Evolutionary conservation across 2,888 invertebrate species (phyloP), one percentile per base, ranked within the genome.

Genomic region (Coleophora deauratella): DNA sequence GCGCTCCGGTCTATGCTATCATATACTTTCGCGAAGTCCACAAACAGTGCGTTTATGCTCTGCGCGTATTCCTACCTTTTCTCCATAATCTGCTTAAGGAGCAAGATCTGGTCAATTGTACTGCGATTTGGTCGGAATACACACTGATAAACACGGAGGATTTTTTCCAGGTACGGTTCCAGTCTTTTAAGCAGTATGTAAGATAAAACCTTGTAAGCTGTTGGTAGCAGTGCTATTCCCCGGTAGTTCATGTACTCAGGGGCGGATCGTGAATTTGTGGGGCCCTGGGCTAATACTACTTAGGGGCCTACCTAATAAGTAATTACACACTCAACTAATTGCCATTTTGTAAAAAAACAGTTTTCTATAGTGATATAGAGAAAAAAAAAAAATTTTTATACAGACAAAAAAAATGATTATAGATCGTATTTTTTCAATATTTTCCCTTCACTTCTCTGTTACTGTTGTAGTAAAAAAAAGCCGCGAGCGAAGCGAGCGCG

Each of bases 1-100:
- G 31, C 31, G 9, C n/a, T n/a, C 9, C n/a, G 9, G 8, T 40
- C 27, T 13, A 42, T 34, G 27, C 37, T 45, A n/a, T 45, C 39
- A 12, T 45, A 45, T 2, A 40, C 42, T 15, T 39, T 37, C 0
- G 28, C 36, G 14, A 47, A 50, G n/a, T 47, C 44, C 33, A 40
- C 3, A n/a, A 31, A 31, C n/a, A 31, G 21, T 35, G 33, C 9
- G 15, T 45, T 41, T 3, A 44, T 40, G 21, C 21, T 21, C 21
- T 47, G 45, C 1, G 35, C 47, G 30, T 43, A 49, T 14, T 50
- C 49, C 46, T 44, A 50, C 35, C 38, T 41, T 21, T 50, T 52
- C 21, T 50, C 49, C 45, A 49, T 43, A 1, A 47, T 28, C 9
- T 47, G 43, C 27, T 43, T 48, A 2, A 50, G 38, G 2, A 46